Evolutionary conservation across 2,797 vertebrate species (phyloP), one percentile per base, ranked within the genome.

Genomic region (Pygocentrus nattereri): DNA sequence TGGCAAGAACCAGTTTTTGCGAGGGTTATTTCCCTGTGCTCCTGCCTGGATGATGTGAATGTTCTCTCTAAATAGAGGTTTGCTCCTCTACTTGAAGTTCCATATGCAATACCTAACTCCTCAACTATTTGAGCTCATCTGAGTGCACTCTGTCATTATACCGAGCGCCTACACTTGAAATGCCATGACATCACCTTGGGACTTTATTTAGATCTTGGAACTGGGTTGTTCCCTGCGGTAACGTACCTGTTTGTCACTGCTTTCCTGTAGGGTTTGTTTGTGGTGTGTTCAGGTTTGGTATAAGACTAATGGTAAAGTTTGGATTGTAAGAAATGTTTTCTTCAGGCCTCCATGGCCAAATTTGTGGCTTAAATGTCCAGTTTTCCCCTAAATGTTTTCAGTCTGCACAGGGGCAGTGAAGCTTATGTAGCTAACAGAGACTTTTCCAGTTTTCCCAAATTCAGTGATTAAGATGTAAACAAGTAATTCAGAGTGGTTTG

Each of bases 121-220:
- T 84, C 50, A 80, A 78, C 78, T 80, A 78, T 86, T 74, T 80
- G 59, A 38, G 21, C 52, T 75, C 11, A 69, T 59, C 62, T 31
- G 23, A 44, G 38, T 19, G 72, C 30, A 81, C 34, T 67, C 82
- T 79, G 54, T 83, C 75, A 87, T 86, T 87, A 84, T 54, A 72
- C 52, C 16, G 31, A 31, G 12, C 56, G 56, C 50, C 68, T 52
- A 19, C 52, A 52, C 79, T 84, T 67, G 79, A 56, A 59, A 72
- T 65, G 47, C 21, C 19, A 19, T 81, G 70, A 78, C 41, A 49
- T 76, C 78, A 62, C 72, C 58, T 68, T 71, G 79, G 68, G 54
- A 76, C 64, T 65, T 62, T 71, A 65, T 79, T 78, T 67, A 78
- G 67, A 69, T 30, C 34, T 78, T 18, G 71, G 54, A 74, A 85